Evolutionary conservation across 2,113 vertebrate species (phyloP).

Genomic region (Chamaea fasciata): DNA sequence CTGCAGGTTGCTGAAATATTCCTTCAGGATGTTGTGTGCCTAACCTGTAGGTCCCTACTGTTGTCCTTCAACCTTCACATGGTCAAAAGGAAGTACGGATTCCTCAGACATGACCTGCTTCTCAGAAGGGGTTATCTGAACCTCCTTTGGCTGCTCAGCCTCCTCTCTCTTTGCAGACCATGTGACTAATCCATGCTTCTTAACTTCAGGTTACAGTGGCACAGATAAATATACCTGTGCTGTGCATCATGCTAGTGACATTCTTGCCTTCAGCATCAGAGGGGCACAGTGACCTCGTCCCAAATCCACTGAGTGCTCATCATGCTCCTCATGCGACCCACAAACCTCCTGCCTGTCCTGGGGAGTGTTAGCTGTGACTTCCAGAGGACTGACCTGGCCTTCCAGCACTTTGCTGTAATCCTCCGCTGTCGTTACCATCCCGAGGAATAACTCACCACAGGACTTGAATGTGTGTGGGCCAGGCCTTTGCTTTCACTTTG

Average conservation of each 20-base stretch:
- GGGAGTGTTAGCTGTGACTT: neutral
- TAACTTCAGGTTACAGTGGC: neutral
- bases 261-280: neutral
- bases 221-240: neutral
- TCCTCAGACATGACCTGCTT: neutral
- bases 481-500: neutral
- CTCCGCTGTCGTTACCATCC: fast-evolving
- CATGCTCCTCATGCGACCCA: neutral
- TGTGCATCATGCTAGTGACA: neutral
- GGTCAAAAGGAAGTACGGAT: neutral
- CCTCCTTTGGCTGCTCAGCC: neutral
- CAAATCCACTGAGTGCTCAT: neutral
- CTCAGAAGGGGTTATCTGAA: neutral
- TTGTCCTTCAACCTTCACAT: neutral
- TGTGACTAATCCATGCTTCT: neutral
- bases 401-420: neutral
- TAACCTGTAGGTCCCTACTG: neutral
- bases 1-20: neutral
- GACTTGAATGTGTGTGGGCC: neutral
- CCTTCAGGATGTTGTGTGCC: neutral
- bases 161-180: neutral
- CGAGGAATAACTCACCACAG: neutral
- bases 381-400: neutral
- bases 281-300: neutral
- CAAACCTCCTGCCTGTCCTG: neutral